Evolutionary conservation across 2,888 invertebrate species (phyloP).

Genomic region (Melitaea athalia): DNA sequence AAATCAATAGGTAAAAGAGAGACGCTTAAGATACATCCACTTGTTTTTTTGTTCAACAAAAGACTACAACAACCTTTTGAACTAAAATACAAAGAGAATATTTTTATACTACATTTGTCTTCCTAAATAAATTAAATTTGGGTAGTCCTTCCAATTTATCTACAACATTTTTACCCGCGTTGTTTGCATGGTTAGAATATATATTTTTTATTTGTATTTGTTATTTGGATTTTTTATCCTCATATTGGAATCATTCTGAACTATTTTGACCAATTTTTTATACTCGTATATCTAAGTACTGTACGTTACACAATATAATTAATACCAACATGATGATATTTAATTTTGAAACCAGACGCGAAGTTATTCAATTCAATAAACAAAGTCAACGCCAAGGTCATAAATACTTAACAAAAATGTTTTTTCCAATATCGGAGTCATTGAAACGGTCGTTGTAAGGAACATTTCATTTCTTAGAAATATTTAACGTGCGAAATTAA

Average conservation of each 20-base stretch:
- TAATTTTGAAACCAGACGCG: too few relatives aligned
- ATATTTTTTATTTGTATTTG: too few relatives aligned
- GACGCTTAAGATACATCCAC: neutral
- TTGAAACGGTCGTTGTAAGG: neutral
- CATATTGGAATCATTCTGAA: too few relatives aligned
- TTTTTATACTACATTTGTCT: neutral
- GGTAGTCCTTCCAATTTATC: neutral
- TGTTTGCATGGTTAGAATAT: neutral
- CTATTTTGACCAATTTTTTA: too few relatives aligned
- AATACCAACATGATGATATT: too few relatives aligned
- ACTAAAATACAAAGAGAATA: neutral
- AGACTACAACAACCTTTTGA: neutral
- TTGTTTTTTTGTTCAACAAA: conserved; percentile 5
- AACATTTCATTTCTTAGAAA: neutral
- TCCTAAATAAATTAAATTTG: neutral
- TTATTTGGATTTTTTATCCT: too few relatives aligned
- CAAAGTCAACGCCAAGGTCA: too few relatives aligned
- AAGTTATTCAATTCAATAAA: too few relatives aligned
- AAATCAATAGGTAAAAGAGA: conserved; percentile 17
- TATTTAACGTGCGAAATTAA: neutral
- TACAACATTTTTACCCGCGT: neutral
- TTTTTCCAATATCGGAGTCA: neutral
- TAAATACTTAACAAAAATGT: neutral
- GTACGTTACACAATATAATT: neutral
- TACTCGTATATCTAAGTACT: neutral